A percentile compares a stretch with the other conserved stretches of the same genome.
phyloP scores from a whole-genome alignment of 2,888 invertebrate genomes.

The Erebia aethiops region DNA sequence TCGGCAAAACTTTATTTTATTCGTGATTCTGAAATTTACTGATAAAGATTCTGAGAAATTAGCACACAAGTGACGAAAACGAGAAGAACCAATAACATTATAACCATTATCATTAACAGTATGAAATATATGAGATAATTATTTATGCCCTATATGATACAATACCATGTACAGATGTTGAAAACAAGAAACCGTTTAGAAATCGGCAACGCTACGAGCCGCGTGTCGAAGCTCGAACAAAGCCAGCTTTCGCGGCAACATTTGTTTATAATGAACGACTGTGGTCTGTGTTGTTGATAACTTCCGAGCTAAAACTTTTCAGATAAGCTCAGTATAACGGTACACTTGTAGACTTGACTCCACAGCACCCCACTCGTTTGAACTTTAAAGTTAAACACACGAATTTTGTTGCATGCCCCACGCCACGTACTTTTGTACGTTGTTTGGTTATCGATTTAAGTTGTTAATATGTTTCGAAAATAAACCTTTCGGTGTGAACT shows the following conservation, averaged over 20 bases:
- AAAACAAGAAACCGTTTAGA: slow-evolving; percentile 30
- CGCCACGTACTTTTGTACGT: slow-evolving; percentile 44
- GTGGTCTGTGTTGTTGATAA: slow-evolving; percentile 45
- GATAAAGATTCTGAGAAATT: too few relatives aligned
- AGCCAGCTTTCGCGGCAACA: slow-evolving; percentile 33
- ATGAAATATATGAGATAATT: not conserved
- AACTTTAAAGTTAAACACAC: slow-evolving; percentile 42
- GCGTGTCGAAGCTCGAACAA: slow-evolving; percentile 26
- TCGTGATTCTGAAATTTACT: too few relatives aligned
- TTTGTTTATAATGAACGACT: slow-evolving; percentile 36
- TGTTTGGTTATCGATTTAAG: slow-evolving; percentile 40
- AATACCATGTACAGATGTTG: slow-evolving; percentile 8
- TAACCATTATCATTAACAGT: not conserved
- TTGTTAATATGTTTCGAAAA: slow-evolving; percentile 31
- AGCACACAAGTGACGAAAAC: not conserved
- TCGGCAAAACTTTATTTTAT: too few relatives aligned
- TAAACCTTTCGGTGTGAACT: slow-evolving; percentile 22
- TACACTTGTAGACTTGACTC: slow-evolving; percentile 43
- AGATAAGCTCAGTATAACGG: slow-evolving; percentile 57
- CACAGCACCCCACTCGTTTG: slow-evolving; percentile 45
- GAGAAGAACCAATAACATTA: not conserved
- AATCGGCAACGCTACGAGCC: slow-evolving; percentile 19
- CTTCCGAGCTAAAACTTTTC: slow-evolving; percentile 49
- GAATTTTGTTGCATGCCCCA: slow-evolving; percentile 48
- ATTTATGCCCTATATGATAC: not conserved